Conservation (phyloP, 1,140 invertebrate species). For the Cydia fagiglandana region DNA sequence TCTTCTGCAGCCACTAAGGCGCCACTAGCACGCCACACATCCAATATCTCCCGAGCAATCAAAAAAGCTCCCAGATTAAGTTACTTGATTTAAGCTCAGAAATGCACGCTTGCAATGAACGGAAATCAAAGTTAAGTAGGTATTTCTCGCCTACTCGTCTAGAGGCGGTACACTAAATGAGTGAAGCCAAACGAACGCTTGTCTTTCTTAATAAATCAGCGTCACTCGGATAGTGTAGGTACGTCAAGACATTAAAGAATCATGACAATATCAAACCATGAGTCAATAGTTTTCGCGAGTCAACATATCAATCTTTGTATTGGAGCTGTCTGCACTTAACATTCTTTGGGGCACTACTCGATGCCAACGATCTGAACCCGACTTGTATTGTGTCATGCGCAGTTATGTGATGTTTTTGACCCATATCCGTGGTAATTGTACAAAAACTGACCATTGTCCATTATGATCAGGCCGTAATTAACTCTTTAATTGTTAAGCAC, state of each 20-base stretch:
- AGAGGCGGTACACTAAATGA: not conserved
- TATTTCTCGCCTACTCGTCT: too few relatives aligned
- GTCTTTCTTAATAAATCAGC: not conserved
- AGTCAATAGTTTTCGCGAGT: not conserved
- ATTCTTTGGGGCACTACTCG: slow-evolving; percentile 41
- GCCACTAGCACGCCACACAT: too few relatives aligned
- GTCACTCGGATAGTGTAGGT: not conserved
- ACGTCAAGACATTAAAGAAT: not conserved
- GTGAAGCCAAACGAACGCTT: not conserved
- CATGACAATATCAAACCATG: not conserved
- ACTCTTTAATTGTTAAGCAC: slow-evolving; percentile 1
- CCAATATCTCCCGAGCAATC: too few relatives aligned
- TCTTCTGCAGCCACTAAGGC: too few relatives aligned
- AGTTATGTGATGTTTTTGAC: slow-evolving; percentile 68
- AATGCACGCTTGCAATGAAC: too few relatives aligned
- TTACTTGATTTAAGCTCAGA: too few relatives aligned
- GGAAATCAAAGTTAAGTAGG: not conserved
- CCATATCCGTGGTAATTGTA: slow-evolving; percentile 54
- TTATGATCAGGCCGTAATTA: slow-evolving; percentile 33
- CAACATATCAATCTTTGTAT: not conserved
- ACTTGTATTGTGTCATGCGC: slow-evolving; percentile 62
- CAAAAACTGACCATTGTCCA: slow-evolving; percentile 59
- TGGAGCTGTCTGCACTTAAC: slow-evolving; percentile 31
- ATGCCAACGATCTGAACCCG: slow-evolving; percentile 55
- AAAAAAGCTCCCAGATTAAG: too few relatives aligned